Evolutionary conservation across 2,888 invertebrate species (phyloP), one percentile per base, ranked within the genome.

Genomic region (Drosophila testacea): DNA sequence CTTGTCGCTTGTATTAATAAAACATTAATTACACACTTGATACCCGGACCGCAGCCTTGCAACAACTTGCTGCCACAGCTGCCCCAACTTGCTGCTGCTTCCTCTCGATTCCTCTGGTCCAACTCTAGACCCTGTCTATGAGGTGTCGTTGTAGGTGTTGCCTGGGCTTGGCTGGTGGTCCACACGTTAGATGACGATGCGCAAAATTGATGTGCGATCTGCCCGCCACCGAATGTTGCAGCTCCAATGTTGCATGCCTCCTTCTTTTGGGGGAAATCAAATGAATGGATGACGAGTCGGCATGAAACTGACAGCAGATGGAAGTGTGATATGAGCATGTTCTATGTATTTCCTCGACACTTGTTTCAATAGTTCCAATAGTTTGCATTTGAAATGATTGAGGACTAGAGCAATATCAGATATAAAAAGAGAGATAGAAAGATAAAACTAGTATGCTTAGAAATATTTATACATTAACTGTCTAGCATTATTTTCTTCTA

Each of bases 1-100:
- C 83, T 91, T 91, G 91, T 91, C 91, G 88, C 88, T 88, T 89
- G 86, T 91, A 92, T 92, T 92, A 92, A 92, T 92, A 92, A 92
- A 91, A 89, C 91, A 92, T 92, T 91, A 90, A 92, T 92, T 92
- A 91, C 91, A 73, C 83, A 82, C 84, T 81, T 79, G 89, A 89
- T 87, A 89, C 86, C 71, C 67, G 74, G 56, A 22, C 59, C 78
- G 44, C 55, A 61, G 69, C 46, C 56, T 62, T 52, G 50, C 47
- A 46, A 62, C 54, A 56, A 34, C 46, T 63, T 56, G 56, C 4
- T 47, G 51, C 13, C 41, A 36, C 48, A 63, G 52, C 52, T 56
- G 65, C 47, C 56, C 44, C 41, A 54, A 41, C 64, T 16, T 32
- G 32, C 32, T 16, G 16, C 13, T 38, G 22, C 22, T 22, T 22